phyloP scores from a whole-genome alignment of 2,797 vertebrate genomes.

The Mus minutoides region DNA sequence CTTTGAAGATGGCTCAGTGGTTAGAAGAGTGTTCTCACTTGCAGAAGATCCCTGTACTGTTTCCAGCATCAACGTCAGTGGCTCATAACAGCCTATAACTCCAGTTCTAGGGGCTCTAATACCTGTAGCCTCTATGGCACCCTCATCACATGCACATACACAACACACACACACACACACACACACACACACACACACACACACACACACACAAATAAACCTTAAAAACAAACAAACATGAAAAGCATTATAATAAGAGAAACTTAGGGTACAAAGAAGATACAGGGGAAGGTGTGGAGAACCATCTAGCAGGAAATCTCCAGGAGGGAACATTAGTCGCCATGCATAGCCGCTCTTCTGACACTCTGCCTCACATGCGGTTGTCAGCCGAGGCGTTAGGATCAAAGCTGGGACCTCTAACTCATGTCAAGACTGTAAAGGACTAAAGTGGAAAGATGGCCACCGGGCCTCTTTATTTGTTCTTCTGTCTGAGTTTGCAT shows the following conservation, averaged over 20 bases:
- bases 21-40: not conserved
- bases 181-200: not conserved
- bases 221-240: not conserved
- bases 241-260: not conserved
- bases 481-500: not conserved
- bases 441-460: not conserved
- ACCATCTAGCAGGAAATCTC: not conserved
- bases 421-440: not conserved
- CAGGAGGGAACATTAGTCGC: not conserved
- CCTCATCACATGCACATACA: not conserved
- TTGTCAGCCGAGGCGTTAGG: not conserved
- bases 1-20: not conserved
- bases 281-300: fast-evolving
- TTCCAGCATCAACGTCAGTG: not conserved
- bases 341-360: not conserved
- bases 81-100: not conserved
- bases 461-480: not conserved
- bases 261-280: not conserved
- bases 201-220: not conserved
- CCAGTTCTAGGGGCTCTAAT: not conserved
- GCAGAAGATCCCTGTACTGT: not conserved
- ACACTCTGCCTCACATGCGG: fast-evolving
- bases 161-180: not conserved
- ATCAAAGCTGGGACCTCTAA: not conserved
- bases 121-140: not conserved